A percentile compares a stretch with the other conserved stretches of the same genome.
Conservation (phyloP, 2,797 vertebrate genomes). For the Thunnus albacares region DNA sequence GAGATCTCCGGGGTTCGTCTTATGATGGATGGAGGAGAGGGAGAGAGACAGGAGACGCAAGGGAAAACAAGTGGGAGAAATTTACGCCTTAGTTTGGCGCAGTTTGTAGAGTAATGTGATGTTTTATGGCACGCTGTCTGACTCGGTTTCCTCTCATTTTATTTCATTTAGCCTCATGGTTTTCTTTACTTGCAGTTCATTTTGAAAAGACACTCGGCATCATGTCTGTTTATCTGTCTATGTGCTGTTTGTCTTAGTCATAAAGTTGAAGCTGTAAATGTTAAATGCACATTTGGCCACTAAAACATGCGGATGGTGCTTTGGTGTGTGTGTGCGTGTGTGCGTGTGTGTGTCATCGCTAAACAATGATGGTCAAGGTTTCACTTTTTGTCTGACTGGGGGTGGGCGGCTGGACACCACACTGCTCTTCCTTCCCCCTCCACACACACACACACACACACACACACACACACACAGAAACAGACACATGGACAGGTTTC, state of each 20-base stretch:
- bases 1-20: slow-evolving; percentile 57
- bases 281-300: slow-evolving; percentile 74
- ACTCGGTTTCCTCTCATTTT: slow-evolving; percentile 70
- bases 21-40: slow-evolving; percentile 47
- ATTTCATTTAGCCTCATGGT: slow-evolving; percentile 54
- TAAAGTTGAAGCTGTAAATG: slow-evolving; percentile 77
- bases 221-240: slow-evolving; percentile 30
- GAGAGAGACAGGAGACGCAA: slow-evolving; percentile 22
- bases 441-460: slow-evolving; percentile 10
- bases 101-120: slow-evolving; percentile 56
- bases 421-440: slow-evolving; percentile 55
- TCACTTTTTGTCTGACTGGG: slow-evolving; percentile 59
- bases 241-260: slow-evolving; percentile 53
- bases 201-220: slow-evolving; percentile 59
- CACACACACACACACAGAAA: slow-evolving; percentile 9
- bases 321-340: slow-evolving; percentile 24
- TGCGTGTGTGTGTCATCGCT: slow-evolving; percentile 31
- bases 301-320: slow-evolving; percentile 57
- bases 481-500: slow-evolving; percentile 42
- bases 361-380: slow-evolving; percentile 59
- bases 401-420: slow-evolving; percentile 54
- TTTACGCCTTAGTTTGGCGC: slow-evolving; percentile 72
- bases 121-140: slow-evolving; percentile 74
- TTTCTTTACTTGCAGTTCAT: slow-evolving; percentile 38
- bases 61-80: slow-evolving; percentile 72